Percentiles rank a stretch among this genome's conserved stretches.
These are phyloP conservation scores for Cryptophagus acutangulus DNA, from an alignment of 2,888 invertebrate genomes.

Conservation along the genomic window DNA sequence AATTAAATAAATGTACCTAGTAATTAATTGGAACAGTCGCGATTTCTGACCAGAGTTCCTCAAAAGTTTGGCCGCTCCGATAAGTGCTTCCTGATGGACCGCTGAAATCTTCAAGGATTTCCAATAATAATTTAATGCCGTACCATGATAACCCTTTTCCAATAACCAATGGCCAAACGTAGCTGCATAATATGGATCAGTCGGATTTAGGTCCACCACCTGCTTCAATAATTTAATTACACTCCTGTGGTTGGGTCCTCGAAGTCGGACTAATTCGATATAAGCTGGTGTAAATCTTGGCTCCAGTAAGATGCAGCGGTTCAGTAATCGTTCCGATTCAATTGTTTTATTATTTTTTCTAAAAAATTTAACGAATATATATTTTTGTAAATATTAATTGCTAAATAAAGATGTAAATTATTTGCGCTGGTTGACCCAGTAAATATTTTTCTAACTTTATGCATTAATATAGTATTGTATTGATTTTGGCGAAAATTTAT, in stretches of 20 bases:
- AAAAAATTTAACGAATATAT: conserved; percentile 25
- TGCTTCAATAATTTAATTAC: conserved; percentile 57
- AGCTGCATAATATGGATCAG: conserved; percentile 64
- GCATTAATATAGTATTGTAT: too few relatives aligned
- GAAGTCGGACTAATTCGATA: conserved; percentile 59
- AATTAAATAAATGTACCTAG: conserved; percentile 51
- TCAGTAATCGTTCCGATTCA: conserved; percentile 64
- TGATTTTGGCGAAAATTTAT: too few relatives aligned
- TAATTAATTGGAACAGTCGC: conserved; percentile 60
- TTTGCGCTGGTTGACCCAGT: too few relatives aligned
- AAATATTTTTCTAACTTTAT: too few relatives aligned
- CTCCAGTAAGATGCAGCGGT: conserved; percentile 62
- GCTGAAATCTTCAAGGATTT: conserved; percentile 52
- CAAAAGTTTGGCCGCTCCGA: conserved; percentile 59
- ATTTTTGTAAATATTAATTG: not conserved
- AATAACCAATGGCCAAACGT: conserved; percentile 69
- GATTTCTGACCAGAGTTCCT: conserved; percentile 61
- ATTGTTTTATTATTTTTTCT: conserved; percentile 63
- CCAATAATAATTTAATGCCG: conserved; percentile 55
- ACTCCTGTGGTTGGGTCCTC: conserved; percentile 52
- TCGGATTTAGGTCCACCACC: conserved; percentile 62
- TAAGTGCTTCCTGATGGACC: conserved; percentile 53
- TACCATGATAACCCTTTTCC: conserved; percentile 57
- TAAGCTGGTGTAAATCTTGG: conserved; percentile 67
- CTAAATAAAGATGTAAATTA: not conserved